Conservation (phyloP, 2,797 vertebrate species). For the Bovichtus diacanthus region DNA sequence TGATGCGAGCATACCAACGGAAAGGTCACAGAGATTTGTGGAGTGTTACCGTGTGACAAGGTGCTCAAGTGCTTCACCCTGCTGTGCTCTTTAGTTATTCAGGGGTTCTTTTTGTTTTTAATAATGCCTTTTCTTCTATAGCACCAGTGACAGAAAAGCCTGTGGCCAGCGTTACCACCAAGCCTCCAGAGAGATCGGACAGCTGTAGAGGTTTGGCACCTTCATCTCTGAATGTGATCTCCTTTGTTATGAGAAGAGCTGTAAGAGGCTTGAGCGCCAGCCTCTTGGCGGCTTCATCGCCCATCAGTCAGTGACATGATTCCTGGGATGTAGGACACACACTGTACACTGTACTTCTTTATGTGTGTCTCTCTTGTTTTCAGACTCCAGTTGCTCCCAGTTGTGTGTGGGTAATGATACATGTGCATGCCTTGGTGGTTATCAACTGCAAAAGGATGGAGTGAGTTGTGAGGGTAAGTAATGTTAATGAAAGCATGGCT, state of each 20-base stretch:
- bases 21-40: slow-evolving; percentile 1
- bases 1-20: background rate
- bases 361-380: slow-evolving; percentile 10
- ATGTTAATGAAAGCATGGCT: background rate
- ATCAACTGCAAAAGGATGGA: slow-evolving; percentile 87
- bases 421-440: slow-evolving; percentile 90
- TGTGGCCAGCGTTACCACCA: slow-evolving; percentile 2
- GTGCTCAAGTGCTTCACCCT: background rate
- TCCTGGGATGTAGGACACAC: slow-evolving; percentile 8
- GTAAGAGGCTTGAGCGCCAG: background rate
- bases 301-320: background rate
- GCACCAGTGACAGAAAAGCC: slow-evolving; percentile 10
- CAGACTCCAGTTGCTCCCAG: slow-evolving; percentile 90
- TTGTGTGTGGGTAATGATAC: slow-evolving; percentile 86
- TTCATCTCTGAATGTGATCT: slow-evolving; percentile 21
- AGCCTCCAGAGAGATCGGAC: slow-evolving; percentile 63
- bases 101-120: background rate
- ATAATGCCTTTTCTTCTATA: slow-evolving; percentile 12
- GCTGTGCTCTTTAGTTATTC: background rate
- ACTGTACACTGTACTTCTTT: background rate
- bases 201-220: slow-evolving; percentile 85
- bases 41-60: background rate
- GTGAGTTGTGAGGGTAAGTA: slow-evolving; percentile 90
- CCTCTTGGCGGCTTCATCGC: background rate
- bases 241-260: background rate